These are phyloP conservation scores for Botia almorhae DNA, from an alignment of 2,797 vertebrate species.

Conservation along the genomic window DNA sequence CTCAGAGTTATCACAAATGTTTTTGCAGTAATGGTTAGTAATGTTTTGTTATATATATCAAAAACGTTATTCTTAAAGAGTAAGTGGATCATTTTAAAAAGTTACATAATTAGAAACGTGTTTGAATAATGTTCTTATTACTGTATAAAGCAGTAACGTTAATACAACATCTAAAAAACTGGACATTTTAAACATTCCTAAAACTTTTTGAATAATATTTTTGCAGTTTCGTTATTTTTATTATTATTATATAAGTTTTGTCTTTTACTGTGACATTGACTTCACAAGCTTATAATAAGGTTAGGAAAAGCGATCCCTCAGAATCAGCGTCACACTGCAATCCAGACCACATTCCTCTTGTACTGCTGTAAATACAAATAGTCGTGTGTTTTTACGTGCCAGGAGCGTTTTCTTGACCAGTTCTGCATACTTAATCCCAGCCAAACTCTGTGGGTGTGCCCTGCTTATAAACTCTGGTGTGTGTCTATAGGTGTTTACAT, in stretches of 20 bases:
- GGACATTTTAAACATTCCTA: no score
- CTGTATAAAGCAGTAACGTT: no score
- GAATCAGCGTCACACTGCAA: slow-evolving; percentile 42
- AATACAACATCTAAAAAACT: no score
- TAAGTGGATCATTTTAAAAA: no score
- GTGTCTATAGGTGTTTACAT: slow-evolving; percentile 65
- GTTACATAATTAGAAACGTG: no score
- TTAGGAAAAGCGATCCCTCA: slow-evolving; percentile 56
- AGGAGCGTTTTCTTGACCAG: slow-evolving; percentile 43
- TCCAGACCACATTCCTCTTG: slow-evolving; percentile 55
- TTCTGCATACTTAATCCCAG: slow-evolving; percentile 50
- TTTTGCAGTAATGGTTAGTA: no score
- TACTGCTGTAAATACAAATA: slow-evolving; percentile 64
- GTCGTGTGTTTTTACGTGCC: slow-evolving; percentile 60
- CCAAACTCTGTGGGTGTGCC: slow-evolving; percentile 49
- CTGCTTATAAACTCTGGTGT: slow-evolving; percentile 57
- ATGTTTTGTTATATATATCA: no score
- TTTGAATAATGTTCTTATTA: no score
- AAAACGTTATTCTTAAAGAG: no score
- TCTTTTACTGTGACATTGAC: slow-evolving; percentile 38
- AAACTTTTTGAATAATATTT: neutral
- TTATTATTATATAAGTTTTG: no score
- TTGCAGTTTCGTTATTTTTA: no score
- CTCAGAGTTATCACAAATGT: no score
- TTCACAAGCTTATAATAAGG: slow-evolving; percentile 37